phyloP scores from a whole-genome alignment of 2,888 invertebrate genomes.

The Pharmacophagus antenor region DNA sequence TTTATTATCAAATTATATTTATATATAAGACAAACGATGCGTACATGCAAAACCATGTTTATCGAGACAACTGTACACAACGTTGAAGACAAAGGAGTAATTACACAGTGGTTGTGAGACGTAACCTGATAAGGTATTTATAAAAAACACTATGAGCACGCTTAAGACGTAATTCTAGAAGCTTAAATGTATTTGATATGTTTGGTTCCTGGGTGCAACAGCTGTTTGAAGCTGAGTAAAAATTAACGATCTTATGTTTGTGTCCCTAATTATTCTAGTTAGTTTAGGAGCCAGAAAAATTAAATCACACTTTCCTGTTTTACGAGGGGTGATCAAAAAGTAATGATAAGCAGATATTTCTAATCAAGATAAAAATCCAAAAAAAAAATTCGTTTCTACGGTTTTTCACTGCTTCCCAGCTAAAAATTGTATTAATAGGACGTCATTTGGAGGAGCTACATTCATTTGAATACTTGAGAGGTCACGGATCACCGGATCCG shows the following conservation, averaged over 20 bases:
- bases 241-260: neutral
- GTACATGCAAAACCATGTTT: neutral
- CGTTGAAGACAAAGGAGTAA: neutral
- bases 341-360: too few species aligned
- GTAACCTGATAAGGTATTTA: slow-evolving; percentile 3
- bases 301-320: too few species aligned
- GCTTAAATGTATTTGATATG: neutral
- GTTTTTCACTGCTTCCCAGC: too few species aligned
- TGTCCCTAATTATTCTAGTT: neutral
- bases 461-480: too few species aligned
- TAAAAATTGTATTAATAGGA: too few species aligned
- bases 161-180: slow-evolving; percentile 7
- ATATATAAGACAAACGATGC: neutral
- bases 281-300: too few species aligned
- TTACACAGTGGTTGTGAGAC: neutral
- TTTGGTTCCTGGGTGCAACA: neutral
- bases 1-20: too few species aligned
- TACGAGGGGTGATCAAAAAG: too few species aligned
- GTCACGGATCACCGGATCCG: too few species aligned
- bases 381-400: too few species aligned
- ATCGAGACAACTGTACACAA: neutral
- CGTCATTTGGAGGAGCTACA: too few species aligned
- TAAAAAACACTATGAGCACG: neutral
- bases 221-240: neutral
- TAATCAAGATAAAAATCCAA: too few species aligned